phyloP scores from a whole-genome alignment of 2,888 invertebrate species.

The Chromoteleia sp. region DNA sequence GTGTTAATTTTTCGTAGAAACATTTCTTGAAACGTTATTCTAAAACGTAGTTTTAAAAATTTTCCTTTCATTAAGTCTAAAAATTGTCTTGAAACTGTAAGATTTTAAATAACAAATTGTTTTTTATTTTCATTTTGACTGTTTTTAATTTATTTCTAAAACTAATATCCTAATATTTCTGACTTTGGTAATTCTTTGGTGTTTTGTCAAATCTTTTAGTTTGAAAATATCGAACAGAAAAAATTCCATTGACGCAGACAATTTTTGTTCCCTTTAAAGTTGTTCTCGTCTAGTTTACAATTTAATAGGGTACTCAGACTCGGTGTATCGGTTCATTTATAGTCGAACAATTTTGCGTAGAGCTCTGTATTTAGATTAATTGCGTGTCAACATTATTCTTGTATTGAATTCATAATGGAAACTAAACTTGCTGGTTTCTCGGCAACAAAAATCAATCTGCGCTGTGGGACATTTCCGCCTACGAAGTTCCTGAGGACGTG shows the following conservation, averaged over 20 bases:
- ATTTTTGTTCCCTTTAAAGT: conserved; percentile 16
- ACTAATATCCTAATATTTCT: too few species aligned
- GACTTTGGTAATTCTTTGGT: too few species aligned
- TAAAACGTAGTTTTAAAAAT: too few species aligned
- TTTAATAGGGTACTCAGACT: conserved; percentile 13
- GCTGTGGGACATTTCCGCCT: conserved; percentile 64
- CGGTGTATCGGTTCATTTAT: conserved; percentile 20
- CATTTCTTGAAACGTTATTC: too few species aligned
- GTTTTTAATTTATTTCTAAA: too few species aligned
- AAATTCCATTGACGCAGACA: not conserved
- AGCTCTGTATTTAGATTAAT: conserved; percentile 57
- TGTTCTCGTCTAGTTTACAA: conserved; percentile 22
- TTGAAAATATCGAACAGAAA: too few species aligned
- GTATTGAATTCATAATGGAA: conserved; percentile 65
- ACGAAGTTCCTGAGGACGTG: conserved; percentile 58
- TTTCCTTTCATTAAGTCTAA: too few species aligned
- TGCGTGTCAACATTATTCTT: conserved; percentile 57
- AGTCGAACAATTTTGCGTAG: conserved; percentile 25
- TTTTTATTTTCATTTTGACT: too few species aligned
- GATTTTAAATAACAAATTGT: not conserved
- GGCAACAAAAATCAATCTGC: conserved; percentile 60
- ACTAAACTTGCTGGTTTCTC: conserved; percentile 61
- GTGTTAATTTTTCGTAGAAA: too few species aligned
- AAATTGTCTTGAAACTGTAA: too few species aligned
- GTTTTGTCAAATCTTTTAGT: too few species aligned